phyloP scores from a whole-genome alignment of 1,140 invertebrate species.

The Bombus ignitus region DNA sequence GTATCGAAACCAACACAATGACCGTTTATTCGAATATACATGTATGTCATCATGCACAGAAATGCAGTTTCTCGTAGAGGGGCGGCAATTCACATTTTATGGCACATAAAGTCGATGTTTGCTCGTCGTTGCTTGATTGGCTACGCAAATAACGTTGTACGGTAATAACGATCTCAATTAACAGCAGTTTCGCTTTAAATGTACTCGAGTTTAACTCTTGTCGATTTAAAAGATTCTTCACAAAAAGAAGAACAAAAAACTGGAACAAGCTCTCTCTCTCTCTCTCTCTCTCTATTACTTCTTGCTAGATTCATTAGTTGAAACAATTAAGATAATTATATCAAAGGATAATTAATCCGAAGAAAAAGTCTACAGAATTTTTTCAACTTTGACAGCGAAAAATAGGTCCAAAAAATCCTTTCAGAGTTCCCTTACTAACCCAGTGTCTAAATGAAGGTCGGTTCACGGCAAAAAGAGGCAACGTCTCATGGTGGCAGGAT shows the following conservation, averaged over 20 bases:
- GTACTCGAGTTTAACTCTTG: not conserved
- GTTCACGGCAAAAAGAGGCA: not conserved
- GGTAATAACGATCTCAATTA: constrained; percentile 63
- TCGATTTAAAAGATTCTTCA: not conserved
- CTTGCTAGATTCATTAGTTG: not conserved
- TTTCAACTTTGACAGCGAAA: not conserved
- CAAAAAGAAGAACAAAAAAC: too few species aligned
- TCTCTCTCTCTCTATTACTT: not conserved
- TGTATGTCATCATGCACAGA: not conserved
- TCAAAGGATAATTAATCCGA: not conserved
- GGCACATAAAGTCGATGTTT: constrained; percentile 66
- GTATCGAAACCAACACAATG: not conserved
- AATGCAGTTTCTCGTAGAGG: constrained; percentile 3
- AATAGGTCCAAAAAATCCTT: too few species aligned
- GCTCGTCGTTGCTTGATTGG: constrained; percentile 68
- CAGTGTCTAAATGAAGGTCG: not conserved
- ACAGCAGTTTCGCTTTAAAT: constrained; percentile 45
- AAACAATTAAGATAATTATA: not conserved
- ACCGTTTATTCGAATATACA: not conserved
- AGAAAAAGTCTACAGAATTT: not conserved
- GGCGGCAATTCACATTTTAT: constrained; percentile 68
- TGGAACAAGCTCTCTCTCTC: not conserved
- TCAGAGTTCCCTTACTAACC: not conserved
- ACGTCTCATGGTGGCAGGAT: not conserved
- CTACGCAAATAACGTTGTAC: constrained; percentile 61